Evolutionary conservation across 2,113 vertebrate genomes (phyloP).

Genomic region (Menura novaehollandiae): DNA sequence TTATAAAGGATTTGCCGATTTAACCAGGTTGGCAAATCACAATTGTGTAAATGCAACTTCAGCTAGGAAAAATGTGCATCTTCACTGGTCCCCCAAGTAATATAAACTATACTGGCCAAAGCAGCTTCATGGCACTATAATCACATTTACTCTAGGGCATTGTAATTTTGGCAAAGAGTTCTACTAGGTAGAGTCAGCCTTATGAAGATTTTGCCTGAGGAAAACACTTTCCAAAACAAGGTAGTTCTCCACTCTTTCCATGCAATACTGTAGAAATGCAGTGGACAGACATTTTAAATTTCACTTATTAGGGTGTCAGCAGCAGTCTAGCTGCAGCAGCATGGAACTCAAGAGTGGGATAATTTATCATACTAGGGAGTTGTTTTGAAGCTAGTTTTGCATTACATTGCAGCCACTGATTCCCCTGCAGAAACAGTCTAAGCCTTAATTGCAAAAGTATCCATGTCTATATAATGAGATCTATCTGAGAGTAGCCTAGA

Average conservation of each 20-base stretch:
- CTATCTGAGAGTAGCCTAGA: not conserved
- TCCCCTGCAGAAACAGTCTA: not conserved
- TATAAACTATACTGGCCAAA: not conserved
- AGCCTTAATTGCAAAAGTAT: not conserved
- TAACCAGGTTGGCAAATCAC: not conserved
- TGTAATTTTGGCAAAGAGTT: not conserved
- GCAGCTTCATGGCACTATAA: not conserved
- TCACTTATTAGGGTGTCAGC: not conserved
- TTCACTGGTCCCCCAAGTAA: not conserved
- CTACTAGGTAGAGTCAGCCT: fast-evolving
- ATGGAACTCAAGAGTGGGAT: not conserved
- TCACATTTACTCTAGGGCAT: not conserved
- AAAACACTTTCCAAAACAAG: not conserved
- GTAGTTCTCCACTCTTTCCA: not conserved
- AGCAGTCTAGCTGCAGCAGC: not conserved
- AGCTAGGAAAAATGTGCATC: not conserved
- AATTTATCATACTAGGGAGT: not conserved
- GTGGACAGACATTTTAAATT: not conserved
- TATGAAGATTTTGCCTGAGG: not conserved
- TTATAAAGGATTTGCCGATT: not conserved
- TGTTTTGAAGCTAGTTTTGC: not conserved
- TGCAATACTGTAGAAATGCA: not conserved
- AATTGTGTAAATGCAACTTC: not conserved
- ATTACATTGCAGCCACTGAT: not conserved
- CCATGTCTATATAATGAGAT: not conserved